Evolutionary conservation across 2,113 vertebrate genomes (phyloP).

Genomic region (Furnarius figulus): DNA sequence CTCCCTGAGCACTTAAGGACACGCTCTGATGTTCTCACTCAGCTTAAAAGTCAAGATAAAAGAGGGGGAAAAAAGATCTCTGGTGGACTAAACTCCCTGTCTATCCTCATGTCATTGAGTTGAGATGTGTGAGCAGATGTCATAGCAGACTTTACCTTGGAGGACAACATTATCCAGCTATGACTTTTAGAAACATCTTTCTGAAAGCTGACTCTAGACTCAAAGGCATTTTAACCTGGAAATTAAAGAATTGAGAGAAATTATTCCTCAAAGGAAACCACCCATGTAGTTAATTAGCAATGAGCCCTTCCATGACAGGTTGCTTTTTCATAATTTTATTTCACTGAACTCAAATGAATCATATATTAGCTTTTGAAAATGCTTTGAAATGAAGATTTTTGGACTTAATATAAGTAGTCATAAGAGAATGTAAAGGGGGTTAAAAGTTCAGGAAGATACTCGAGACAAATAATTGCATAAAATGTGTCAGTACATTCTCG

Average conservation of each 20-base stretch:
- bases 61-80: neutral
- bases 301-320: neutral
- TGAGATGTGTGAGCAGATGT: neutral
- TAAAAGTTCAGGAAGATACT: conserved; percentile 53
- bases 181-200: neutral
- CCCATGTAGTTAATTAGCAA: conserved; percentile 28
- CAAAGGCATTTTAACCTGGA: neutral
- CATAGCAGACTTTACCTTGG: neutral
- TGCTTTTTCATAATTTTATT: conserved; percentile 3
- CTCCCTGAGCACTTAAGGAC: neutral
- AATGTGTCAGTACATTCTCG: neutral
- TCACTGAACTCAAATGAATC: neutral
- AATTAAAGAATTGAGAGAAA: neutral
- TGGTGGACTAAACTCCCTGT: neutral
- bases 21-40: too few relatives aligned
- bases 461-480: conserved; percentile 51
- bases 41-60: neutral
- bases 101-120: neutral
- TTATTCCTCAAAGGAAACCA: conserved; percentile 25
- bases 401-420: neutral
- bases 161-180: neutral
- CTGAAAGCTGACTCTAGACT: neutral
- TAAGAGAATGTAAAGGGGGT: neutral
- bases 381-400: conserved; percentile 15
- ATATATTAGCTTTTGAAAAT: conserved; percentile 14